Evolutionary conservation across 2,888 invertebrate genomes (phyloP).

Genomic region (Incurvaria masculella): DNA sequence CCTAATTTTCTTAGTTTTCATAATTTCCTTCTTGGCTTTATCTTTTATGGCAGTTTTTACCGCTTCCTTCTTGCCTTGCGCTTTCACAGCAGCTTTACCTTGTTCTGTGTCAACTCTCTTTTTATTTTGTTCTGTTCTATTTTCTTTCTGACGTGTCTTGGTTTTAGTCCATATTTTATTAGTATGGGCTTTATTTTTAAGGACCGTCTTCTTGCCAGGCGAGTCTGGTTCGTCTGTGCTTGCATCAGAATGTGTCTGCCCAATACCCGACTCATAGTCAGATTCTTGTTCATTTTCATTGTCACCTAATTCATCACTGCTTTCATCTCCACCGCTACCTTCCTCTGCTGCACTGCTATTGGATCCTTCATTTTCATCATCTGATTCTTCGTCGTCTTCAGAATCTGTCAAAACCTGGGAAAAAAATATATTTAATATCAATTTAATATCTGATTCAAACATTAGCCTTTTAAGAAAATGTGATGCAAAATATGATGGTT

Average conservation of each 20-base stretch:
- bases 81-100: slow-evolving; percentile 5
- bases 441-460: too few species aligned
- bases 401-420: slow-evolving; percentile 33
- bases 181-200: slow-evolving; percentile 9
- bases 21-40: slow-evolving; percentile 13
- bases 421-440: too few species aligned
- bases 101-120: slow-evolving; percentile 11
- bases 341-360: slow-evolving; percentile 22
- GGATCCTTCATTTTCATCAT: slow-evolving; percentile 28
- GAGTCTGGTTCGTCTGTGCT: slow-evolving; percentile 21
- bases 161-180: slow-evolving; percentile 12
- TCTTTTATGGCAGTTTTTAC: slow-evolving; percentile 12
- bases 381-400: slow-evolving; percentile 27
- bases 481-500: too few species aligned
- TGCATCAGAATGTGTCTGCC: slow-evolving; percentile 23
- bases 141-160: slow-evolving; percentile 8
- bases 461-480: too few species aligned
- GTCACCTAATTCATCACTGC: slow-evolving; percentile 27
- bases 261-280: slow-evolving; percentile 37
- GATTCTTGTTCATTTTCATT: slow-evolving; percentile 37
- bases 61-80: slow-evolving; percentile 3
- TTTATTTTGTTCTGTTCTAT: slow-evolving; percentile 5
- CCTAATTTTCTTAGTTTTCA: slow-evolving; percentile 11
- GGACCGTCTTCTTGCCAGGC: slow-evolving; percentile 12
- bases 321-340: slow-evolving; percentile 23